Evolutionary conservation across 2,888 invertebrate species (phyloP).

Genomic region (Atrina japonica): DNA sequence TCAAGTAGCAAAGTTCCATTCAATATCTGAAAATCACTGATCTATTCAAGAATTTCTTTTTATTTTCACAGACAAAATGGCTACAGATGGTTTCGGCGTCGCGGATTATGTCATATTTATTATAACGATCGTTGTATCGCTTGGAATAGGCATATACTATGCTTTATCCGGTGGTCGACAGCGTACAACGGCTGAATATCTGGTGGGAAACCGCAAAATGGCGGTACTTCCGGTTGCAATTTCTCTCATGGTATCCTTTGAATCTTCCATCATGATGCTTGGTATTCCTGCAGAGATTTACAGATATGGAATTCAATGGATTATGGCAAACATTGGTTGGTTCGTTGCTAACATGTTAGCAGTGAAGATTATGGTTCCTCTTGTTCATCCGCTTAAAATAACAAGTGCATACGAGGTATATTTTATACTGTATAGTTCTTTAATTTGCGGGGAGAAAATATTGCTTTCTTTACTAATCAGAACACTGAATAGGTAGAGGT

Average conservation of each 20-base stretch:
- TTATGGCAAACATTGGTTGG: slow-evolving; percentile 47
- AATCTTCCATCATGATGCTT: slow-evolving; percentile 68
- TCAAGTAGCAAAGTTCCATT: no score
- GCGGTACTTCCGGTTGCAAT: slow-evolving; percentile 40
- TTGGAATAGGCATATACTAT: slow-evolving; percentile 41
- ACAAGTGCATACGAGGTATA: slow-evolving; percentile 64
- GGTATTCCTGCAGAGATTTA: slow-evolving; percentile 63
- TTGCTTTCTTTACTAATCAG: no score
- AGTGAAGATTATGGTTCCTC: slow-evolving; percentile 52
- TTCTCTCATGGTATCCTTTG: slow-evolving; percentile 57
- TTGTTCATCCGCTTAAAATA: slow-evolving; percentile 57
- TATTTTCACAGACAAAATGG: no score
- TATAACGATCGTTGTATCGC: slow-evolving; percentile 30
- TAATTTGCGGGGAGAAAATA: no score
- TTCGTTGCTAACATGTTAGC: slow-evolving; percentile 48
- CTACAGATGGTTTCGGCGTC: slow-evolving; percentile 10
- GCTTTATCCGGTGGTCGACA: slow-evolving; percentile 39
- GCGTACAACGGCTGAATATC: slow-evolving; percentile 36
- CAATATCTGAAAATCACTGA: no score
- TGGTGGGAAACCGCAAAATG: slow-evolving; percentile 41
- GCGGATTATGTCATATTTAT: slow-evolving; percentile 40
- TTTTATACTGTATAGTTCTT: no score
- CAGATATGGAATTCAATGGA: slow-evolving; percentile 54
- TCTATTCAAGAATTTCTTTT: no score
- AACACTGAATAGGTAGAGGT: no score